Evolutionary conservation across 92 coral and sea anemone species (phyloP), one percentile per base, ranked within the genome.

Genomic region (Isaurus tuberculatus): DNA sequence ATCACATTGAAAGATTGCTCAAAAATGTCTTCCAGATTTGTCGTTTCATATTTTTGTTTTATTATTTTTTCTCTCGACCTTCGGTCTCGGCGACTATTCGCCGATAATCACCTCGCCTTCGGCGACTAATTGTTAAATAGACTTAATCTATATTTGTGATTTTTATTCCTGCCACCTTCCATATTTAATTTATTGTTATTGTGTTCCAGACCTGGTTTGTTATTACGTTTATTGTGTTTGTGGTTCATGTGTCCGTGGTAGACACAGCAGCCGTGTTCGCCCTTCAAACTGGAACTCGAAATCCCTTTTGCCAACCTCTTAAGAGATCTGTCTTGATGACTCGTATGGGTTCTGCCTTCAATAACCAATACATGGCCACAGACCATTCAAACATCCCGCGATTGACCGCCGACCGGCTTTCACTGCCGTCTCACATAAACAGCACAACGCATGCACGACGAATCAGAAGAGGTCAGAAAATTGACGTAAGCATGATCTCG

Each of bases 311-410:
- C 60, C 81, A 83, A 29, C 94, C 92, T 3, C 92, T 86, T 51
- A 90, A 92, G 72, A 91, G 97, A 13, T 91, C 91, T 26, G 40
- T 83, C 8, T 89, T 92, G 2, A 79, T 83, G 29, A 79, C 65
- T 46, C 91, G 90, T 37, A 83, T 92, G 26, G 97, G 97, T 6
- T 57, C 49, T 20, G 85, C 90, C 3, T 92, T 72, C 80, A 92
- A 90, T 58, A 42, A 85, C 63, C 94, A 78, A 43, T 90, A 80
- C 87, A 92, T 92, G 97, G 92, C 97, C 8, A 83, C 78, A 65
- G 94, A 92, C 51, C 66, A 71, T 74, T 31, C 49, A 8, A 85
- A 88, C 22, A 70, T 88, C 23, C 53, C 46, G 36, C 37, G 25
- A 26, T 49, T 72, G 53, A 58, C 40, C 55, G 79, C 88, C 68